phyloP scores from a whole-genome alignment of 2,113 vertebrate species.

The Lanius collurio region DNA sequence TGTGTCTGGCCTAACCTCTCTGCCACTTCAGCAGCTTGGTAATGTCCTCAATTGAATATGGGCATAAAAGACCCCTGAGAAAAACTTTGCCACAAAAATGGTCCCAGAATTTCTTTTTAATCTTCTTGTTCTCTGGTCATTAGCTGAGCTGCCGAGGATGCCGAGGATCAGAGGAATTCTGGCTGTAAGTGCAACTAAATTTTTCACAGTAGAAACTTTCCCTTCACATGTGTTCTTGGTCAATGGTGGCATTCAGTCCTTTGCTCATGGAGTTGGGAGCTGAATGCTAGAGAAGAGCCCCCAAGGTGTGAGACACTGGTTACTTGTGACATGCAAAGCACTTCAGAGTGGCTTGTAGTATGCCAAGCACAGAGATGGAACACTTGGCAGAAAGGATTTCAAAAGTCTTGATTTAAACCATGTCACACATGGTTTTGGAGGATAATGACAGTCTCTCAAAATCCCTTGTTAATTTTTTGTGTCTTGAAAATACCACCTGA shows the following conservation, averaged over 20 bases:
- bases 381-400: neutral
- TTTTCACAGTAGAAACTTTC: neutral
- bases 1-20: neutral
- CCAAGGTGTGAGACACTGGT: neutral
- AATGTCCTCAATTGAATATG: neutral
- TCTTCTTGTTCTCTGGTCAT: neutral
- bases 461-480: neutral
- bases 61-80: neutral
- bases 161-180: neutral
- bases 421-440: neutral
- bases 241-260: rapidly evolving
- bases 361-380: neutral
- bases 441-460: neutral
- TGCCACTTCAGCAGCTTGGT: neutral
- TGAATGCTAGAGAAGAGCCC: neutral
- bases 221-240: rapidly evolving
- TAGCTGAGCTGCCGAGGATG: neutral
- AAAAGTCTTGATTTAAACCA: neutral
- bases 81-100: neutral
- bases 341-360: neutral
- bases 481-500: neutral
- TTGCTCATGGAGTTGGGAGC: neutral
- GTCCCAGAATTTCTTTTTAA: neutral
- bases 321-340: neutral
- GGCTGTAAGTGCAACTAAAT: neutral